Conservation (phyloP, 2,113 vertebrate genomes). For the Saguinus imperator region DNA sequence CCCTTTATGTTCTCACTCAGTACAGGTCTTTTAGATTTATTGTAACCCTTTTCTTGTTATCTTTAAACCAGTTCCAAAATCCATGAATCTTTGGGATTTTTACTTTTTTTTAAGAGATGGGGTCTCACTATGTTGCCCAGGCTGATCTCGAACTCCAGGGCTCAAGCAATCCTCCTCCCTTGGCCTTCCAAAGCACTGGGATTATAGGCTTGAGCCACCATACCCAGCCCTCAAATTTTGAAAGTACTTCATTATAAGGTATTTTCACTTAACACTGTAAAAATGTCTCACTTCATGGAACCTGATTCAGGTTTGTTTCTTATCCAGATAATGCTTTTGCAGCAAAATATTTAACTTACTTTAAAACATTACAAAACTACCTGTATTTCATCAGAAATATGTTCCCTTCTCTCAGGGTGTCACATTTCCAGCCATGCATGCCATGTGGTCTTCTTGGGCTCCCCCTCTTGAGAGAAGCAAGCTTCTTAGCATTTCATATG, state of each 20-base stretch:
- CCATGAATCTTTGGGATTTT: background rate
- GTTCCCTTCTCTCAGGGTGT: constrained; percentile 89
- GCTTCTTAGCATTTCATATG: constrained; percentile 95
- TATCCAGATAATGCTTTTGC: constrained; percentile 11
- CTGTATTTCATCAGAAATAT: constrained; percentile 51
- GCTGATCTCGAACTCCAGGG: no score
- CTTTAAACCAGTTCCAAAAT: background rate
- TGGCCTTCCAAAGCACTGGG: no score
- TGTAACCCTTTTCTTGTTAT: background rate
- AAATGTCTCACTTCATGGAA: background rate
- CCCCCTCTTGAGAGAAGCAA: constrained; percentile 97
- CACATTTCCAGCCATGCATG: constrained; percentile 97
- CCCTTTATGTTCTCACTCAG: background rate
- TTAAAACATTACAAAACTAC: background rate
- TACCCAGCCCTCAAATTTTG: background rate
- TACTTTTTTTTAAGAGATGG: no score
- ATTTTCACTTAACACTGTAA: background rate
- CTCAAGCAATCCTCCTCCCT: no score
- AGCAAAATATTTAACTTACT: background rate
- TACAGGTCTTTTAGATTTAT: background rate
- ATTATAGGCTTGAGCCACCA: no score
- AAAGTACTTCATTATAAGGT: background rate
- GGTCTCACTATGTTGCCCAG: no score
- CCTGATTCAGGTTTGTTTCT: background rate
- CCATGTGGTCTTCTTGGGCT: constrained; percentile 98